phyloP scores from a whole-genome alignment of 23 tunicate genomes.

The Botrylloides violaceus region DNA sequence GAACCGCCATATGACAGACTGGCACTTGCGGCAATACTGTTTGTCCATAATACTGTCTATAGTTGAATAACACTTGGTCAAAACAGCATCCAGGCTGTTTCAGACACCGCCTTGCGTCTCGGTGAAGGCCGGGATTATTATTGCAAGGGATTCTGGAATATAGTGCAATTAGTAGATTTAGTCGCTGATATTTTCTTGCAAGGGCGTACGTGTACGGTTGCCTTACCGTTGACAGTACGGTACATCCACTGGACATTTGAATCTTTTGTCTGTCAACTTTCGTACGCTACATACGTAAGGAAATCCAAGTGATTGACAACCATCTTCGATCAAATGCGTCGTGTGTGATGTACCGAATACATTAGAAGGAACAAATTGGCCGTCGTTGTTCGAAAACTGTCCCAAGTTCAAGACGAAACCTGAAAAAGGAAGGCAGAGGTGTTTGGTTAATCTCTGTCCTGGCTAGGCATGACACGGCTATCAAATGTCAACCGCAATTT shows the following conservation, averaged over 20 bases:
- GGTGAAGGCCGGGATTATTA: slow-evolving; percentile 28
- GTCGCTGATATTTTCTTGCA: neutral
- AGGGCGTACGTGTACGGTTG: neutral
- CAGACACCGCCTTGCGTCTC: slow-evolving; percentile 29
- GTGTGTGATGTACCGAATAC: slow-evolving; percentile 8
- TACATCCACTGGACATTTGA: slow-evolving; percentile 21
- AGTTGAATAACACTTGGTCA: slow-evolving; percentile 37
- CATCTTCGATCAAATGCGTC: slow-evolving; percentile 12
- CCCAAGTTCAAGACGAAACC: slow-evolving; percentile 13
- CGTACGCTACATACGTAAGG: slow-evolving; percentile 15
- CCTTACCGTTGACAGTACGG: slow-evolving; percentile 24
- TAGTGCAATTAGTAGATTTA: neutral
- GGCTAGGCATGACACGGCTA: too few relatives aligned
- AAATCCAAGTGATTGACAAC: slow-evolving; percentile 13
- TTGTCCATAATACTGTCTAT: slow-evolving; percentile 44
- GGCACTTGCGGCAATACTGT: slow-evolving; percentile 81
- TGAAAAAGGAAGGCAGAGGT: too few relatives aligned
- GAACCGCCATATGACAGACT: slow-evolving; percentile 70
- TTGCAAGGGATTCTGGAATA: slow-evolving; percentile 54
- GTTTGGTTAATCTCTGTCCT: too few relatives aligned
- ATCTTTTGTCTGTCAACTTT: slow-evolving; percentile 4
- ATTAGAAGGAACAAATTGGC: slow-evolving; percentile 6
- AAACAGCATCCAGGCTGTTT: slow-evolving; percentile 65
- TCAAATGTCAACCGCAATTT: too few relatives aligned
- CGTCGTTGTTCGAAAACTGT: neutral